Percentiles rank a stretch among this genome's conserved stretches.
phyloP scores from a whole-genome alignment of 2,113 vertebrate genomes.

The Cryptotis parvus region DNA sequence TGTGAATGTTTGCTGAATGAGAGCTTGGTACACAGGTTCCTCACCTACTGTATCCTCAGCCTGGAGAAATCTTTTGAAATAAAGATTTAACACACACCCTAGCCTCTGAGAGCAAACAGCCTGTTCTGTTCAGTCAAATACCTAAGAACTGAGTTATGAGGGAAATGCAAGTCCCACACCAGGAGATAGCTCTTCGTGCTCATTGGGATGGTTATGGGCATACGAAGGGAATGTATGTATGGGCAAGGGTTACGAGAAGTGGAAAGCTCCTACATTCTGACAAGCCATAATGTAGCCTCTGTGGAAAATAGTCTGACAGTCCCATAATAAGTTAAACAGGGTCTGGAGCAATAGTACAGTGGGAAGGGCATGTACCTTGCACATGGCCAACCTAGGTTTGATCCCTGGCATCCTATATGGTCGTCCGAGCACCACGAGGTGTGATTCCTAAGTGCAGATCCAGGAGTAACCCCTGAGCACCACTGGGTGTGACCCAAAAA shows the following conservation, averaged over 20 bases:
- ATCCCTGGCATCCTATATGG: too few species aligned
- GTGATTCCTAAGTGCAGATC: too few species aligned
- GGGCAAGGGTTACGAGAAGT: conserved; percentile 14
- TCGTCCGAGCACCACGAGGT: too few species aligned
- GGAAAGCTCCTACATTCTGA: background rate
- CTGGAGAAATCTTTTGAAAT: background rate
- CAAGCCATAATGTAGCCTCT: background rate
- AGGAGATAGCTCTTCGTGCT: background rate
- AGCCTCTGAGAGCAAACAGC: background rate
- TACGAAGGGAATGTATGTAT: background rate
- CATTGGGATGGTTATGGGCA: background rate
- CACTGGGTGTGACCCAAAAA: too few species aligned
- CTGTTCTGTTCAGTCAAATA: background rate
- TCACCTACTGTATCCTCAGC: conserved; percentile 2
- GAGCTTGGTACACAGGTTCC: background rate
- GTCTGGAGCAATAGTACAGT: too few species aligned
- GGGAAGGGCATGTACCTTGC: too few species aligned
- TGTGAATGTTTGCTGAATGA: background rate
- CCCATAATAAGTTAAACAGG: conserved; percentile 1
- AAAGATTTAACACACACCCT: conserved; percentile 16
- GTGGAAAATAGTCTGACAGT: background rate
- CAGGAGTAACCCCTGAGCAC: too few species aligned
- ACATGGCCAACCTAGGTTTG: too few species aligned
- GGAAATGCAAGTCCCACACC: conserved; percentile 15
- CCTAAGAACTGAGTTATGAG: conserved; percentile 16